phyloP scores from a whole-genome alignment of 2,113 vertebrate species.

The Anseranas semipalmata region DNA sequence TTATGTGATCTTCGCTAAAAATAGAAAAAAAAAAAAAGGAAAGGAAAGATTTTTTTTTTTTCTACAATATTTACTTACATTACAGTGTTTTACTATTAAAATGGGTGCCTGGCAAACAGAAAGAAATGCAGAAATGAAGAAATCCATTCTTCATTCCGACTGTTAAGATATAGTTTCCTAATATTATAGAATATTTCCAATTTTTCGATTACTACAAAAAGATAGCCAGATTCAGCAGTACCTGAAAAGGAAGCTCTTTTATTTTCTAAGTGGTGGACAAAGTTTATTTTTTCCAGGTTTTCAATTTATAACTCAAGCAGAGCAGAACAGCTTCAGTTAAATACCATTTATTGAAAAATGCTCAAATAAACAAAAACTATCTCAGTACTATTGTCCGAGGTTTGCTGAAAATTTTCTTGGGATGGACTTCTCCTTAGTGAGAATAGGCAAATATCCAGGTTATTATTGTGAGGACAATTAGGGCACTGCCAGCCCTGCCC shows the following conservation, averaged over 20 bases:
- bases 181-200: background rate
- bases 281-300: background rate
- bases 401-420: background rate
- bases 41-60: background rate
- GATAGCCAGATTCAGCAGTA: background rate
- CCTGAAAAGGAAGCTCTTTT: background rate
- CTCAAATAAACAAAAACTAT: background rate
- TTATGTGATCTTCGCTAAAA: background rate
- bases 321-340: background rate
- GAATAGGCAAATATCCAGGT: too few relatives aligned
- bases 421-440: background rate
- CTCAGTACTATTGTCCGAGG: background rate
- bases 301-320: background rate
- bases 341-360: background rate
- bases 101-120: background rate
- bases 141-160: background rate
- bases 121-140: too few relatives aligned
- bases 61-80: background rate
- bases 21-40: background rate
- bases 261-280: background rate
- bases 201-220: background rate
- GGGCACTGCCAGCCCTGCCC: background rate
- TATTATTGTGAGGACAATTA: background rate
- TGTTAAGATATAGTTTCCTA: background rate
- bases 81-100: background rate